Percentiles rank a stretch among this genome's conserved stretches.
phyloP scores from a whole-genome alignment of 2,113 vertebrate genomes.

The Aegithalos caudatus region DNA sequence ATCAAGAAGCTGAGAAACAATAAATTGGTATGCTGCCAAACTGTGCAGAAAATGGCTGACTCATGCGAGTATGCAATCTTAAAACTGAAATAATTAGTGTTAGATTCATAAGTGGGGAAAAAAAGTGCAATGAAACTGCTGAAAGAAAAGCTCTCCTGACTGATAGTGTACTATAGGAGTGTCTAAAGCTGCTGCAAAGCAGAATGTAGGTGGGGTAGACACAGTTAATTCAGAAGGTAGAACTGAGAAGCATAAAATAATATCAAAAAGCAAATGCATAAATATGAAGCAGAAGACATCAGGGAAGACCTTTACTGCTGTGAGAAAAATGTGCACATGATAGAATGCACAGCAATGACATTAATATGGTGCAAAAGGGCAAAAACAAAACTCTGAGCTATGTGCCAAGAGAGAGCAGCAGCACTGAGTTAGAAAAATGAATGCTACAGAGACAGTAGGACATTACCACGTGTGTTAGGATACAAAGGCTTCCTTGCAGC shows the following conservation, averaged over 20 bases:
- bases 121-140: background rate
- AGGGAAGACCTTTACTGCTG: background rate
- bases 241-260: background rate
- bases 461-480: background rate
- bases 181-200: background rate
- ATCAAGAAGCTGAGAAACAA: slow-evolving; percentile 45
- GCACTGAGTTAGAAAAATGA: background rate
- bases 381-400: slow-evolving; percentile 5
- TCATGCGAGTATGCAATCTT: background rate
- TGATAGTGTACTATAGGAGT: background rate
- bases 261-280: background rate
- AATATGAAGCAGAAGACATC: background rate
- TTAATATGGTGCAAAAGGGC: slow-evolving; percentile 15
- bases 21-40: slow-evolving; percentile 31
- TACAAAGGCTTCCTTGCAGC: slow-evolving; percentile 25
- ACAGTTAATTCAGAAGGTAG: background rate
- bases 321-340: background rate
- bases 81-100: slow-evolving; percentile 30
- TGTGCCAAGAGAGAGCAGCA: slow-evolving; percentile 15
- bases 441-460: background rate
- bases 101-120: background rate
- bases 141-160: slow-evolving; percentile 15
- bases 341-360: background rate
- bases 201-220: background rate
- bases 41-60: slow-evolving; percentile 57